phyloP scores from a whole-genome alignment of 2,797 vertebrate genomes.

The Crenichthys baileyi region DNA sequence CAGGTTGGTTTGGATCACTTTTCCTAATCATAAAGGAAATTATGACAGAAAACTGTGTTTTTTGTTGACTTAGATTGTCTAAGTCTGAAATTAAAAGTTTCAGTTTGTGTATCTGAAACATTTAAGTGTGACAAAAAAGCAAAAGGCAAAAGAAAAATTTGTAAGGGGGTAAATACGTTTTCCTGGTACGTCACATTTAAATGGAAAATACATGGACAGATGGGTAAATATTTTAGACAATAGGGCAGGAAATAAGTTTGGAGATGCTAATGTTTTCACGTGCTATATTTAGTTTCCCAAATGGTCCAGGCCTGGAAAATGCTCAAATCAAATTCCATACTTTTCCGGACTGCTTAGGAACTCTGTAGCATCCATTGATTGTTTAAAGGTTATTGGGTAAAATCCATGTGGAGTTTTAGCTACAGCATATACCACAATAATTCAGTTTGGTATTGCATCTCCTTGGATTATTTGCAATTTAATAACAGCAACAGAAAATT shows the following conservation, averaged over 20 bases:
- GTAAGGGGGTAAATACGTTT: background rate
- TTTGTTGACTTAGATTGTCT: background rate
- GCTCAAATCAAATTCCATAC: background rate
- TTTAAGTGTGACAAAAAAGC: background rate
- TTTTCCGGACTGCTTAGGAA: background rate
- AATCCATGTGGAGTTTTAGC: constrained; percentile 2
- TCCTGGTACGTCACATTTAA: background rate
- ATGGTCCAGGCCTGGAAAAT: background rate
- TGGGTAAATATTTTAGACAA: background rate
- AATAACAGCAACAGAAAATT: constrained; percentile 50
- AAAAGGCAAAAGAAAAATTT: background rate
- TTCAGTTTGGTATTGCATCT: constrained; percentile 19
- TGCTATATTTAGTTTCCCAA: background rate
- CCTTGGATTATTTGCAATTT: constrained; percentile 36
- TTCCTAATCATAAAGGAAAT: background rate
- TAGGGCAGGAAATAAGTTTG: background rate
- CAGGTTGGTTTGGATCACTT: background rate
- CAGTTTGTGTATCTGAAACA: background rate
- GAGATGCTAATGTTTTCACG: background rate
- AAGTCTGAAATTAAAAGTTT: background rate
- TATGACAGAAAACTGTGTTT: background rate
- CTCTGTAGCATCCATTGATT: constrained; percentile 1
- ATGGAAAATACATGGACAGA: background rate
- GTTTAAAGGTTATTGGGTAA: background rate
- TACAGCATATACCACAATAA: background rate